Conservation (phyloP, 2,888 invertebrate species). For the Metallyticus violacea region DNA sequence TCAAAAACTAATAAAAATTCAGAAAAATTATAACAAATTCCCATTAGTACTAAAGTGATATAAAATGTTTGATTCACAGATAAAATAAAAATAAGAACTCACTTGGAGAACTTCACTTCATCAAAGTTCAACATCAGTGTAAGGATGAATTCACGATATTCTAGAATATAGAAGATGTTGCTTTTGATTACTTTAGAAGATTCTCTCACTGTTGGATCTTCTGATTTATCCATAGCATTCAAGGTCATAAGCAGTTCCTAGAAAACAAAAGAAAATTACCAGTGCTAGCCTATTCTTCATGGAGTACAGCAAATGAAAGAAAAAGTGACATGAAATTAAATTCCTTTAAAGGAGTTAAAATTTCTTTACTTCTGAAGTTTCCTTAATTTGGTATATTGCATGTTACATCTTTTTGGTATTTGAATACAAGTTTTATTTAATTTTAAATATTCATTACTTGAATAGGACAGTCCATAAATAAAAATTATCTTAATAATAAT, state of each 20-base stretch:
- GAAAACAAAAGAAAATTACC: slow-evolving; percentile 36
- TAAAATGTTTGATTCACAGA: no score
- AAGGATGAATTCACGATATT: slow-evolving; percentile 88
- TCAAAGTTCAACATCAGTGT: slow-evolving; percentile 78
- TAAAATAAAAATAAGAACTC: slow-evolving; percentile 42
- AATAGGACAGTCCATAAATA: no score
- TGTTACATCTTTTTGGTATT: no score
- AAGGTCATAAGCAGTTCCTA: slow-evolving; percentile 84
- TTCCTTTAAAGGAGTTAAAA: background rate
- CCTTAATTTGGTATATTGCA: no score
- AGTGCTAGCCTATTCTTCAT: background rate
- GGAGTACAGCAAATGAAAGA: no score
- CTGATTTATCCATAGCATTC: slow-evolving; percentile 74
- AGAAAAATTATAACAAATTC: no score
- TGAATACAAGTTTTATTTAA: no score
- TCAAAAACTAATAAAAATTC: no score
- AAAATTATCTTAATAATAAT: no score
- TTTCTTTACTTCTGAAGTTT: no score
- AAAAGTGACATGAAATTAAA: slow-evolving; percentile 14
- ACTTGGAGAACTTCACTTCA: slow-evolving; percentile 83
- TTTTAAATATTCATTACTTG: no score
- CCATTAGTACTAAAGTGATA: no score
- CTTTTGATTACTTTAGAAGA: slow-evolving; percentile 85
- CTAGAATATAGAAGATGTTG: slow-evolving; percentile 89
- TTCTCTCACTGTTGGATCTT: slow-evolving; percentile 67